Percentiles rank a stretch among this genome's conserved stretches.
Conservation (phyloP, 2,113 vertebrate genomes). For the Gambusia affinis region DNA sequence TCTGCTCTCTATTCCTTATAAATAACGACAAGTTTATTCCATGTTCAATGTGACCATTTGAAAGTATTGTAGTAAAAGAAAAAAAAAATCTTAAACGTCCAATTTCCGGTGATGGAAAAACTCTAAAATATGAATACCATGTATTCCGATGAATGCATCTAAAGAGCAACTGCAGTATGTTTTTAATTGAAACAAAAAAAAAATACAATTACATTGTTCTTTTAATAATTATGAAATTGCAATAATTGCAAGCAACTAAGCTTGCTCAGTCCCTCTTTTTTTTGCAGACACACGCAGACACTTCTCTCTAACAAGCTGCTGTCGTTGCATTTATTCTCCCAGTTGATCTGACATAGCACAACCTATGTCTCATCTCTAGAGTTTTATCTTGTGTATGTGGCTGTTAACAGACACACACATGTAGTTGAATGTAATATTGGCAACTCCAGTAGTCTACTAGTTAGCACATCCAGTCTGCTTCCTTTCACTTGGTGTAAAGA, state of each 20-base stretch:
- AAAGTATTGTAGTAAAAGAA: too few relatives aligned
- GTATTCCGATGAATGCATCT: not conserved
- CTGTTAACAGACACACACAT: conserved; percentile 42
- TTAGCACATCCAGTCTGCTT: conserved; percentile 30
- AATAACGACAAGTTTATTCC: not conserved
- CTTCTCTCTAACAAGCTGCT: conserved; percentile 62
- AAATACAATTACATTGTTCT: not conserved
- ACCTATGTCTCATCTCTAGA: conserved; percentile 64
- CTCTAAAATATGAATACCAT: not conserved
- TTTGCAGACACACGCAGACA: conserved; percentile 15
- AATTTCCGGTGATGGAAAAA: too few relatives aligned
- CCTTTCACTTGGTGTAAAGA: conserved; percentile 26
- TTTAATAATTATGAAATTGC: not conserved
- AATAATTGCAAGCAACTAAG: conserved; percentile 4
- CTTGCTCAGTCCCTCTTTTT: conserved; percentile 16
- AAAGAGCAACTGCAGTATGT: not conserved
- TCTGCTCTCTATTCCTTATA: conserved; percentile 12
- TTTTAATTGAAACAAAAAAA: not conserved
- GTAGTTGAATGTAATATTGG: conserved; percentile 52
- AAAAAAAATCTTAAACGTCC: too few relatives aligned
- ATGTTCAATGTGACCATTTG: too few relatives aligned
- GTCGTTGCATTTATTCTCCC: conserved; percentile 64
- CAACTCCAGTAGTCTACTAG: conserved; percentile 34
- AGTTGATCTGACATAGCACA: conserved; percentile 73
- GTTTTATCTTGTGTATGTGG: conserved; percentile 56